Evolutionary conservation across 2,797 vertebrate species (phyloP), one percentile per base, ranked within the genome.

Genomic region (Chanos chanos): DNA sequence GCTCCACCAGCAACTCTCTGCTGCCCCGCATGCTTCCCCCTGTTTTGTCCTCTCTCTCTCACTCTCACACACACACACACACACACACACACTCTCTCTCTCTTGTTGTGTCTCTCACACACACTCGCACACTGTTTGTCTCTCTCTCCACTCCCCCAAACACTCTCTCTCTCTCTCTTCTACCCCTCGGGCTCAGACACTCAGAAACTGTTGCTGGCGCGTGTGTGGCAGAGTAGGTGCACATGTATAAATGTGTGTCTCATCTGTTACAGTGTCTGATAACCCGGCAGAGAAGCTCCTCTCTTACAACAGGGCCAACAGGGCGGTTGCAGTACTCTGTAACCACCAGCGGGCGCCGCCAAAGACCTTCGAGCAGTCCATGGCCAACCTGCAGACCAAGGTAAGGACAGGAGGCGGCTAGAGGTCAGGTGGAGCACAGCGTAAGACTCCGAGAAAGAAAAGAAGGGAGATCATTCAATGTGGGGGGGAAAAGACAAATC

Each of bases 311-410:
- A 58, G 90, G 44, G 90, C 87, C 0, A 92, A 92, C 77, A 82
- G 89, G 69, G 86, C 87, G 21, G 89, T 90, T 76, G 90, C 89
- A 77, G 76, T 91, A 74, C 87, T 91, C 40, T 92, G 89, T 70
- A 92, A 93, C 88, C 89, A 92, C 78, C 88, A 91, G 83, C 83
- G 87, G 77, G 88, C 88, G 28, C 85, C 85, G 63, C 89, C 89
- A 79, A 92, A 91, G 78, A 87, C 85, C 74, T 92, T 90, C 51
- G 88, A 91, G 1, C 88, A 92, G 67, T 91, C 89, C 1, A 91
- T 92, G 90, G 87, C 89, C 2, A 89, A 85, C 64, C 77, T 90
- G 37, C 83, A 81, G 71, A 27, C 63, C 16, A 88, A 88, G 75
- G 84, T 89, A 66, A 66, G 34, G 28, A 54, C 10, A 6, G 27